Evolutionary conservation across 1,140 invertebrate species (phyloP), one percentile per base, ranked within the genome.

Genomic region (Ceratosolen solmsi): DNA sequence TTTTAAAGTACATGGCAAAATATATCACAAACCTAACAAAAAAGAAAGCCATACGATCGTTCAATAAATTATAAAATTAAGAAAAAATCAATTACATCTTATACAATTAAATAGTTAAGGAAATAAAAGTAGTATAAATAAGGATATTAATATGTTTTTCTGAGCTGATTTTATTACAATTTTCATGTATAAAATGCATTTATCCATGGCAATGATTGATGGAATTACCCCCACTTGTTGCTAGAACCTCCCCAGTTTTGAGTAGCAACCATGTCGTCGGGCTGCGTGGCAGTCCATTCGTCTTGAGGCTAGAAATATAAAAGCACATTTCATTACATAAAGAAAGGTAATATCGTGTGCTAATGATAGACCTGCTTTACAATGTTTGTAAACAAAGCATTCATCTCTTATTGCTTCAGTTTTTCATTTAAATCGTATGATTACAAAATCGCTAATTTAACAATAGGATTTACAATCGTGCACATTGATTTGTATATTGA

Each of bases 1-100:
- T 87, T 98, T 99, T 90, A 93, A 98, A 85, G 97, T 99, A 49
- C 98, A 99, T 92, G 98, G 98, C 25, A 93, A 92, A 87, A 86
- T 89, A 3, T 80, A 84, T 56, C 17, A 76, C 17, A 2, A 36
- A 30, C 54, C 33, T 36, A 51, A 77, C 4, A 30, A 68, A 2
- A 22, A 46, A 54, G 33, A 25, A n/a, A 60, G 22, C 17, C 51
- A 5, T 20, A 25, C 65, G 13, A 80, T 25, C 25, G 46, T 68
- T 30, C 78, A 38, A 17, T 68, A 27, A 63, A 9, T 54, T 60
- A 68, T 15, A 38, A 36, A 51, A 25, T 0, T 54, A 58, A 22
- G 46, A 54, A 54, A 15, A 54, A 54, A 54, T 15, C 9, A 54
- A 22, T 17, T 9, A 17, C 2, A 3, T 60, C 27, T 60, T 60